Conservation (phyloP, 1,140 invertebrate genomes). For the Camponotus pennsylvanicus region DNA sequence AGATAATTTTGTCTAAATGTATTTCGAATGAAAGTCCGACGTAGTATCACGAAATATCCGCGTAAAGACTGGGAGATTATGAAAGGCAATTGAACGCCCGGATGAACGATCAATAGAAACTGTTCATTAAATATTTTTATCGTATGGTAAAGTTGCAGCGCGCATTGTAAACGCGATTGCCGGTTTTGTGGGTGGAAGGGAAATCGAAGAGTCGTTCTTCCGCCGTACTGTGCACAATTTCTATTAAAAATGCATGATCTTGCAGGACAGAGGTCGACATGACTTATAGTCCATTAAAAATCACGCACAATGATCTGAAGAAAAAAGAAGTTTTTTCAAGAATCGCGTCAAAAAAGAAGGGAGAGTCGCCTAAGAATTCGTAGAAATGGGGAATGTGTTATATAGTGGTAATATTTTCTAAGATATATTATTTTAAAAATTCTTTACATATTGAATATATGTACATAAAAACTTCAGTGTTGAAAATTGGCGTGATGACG, state of each 20-base stretch:
- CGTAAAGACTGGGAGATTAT: background rate
- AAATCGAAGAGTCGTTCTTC: conserved; percentile 39
- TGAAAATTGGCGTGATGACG: background rate
- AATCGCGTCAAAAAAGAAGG: background rate
- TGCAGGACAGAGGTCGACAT: conserved; percentile 16
- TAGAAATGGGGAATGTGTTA: background rate
- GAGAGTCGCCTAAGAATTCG: background rate
- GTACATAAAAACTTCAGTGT: no score
- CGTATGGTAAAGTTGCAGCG: background rate
- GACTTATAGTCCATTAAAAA: conserved; percentile 23
- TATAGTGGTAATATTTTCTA: background rate
- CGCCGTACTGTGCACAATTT: conserved; percentile 35
- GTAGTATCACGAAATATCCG: conserved; percentile 14
- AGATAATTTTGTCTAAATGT: background rate
- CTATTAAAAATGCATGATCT: conserved; percentile 16
- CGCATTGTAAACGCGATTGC: background rate
- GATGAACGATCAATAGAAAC: conserved; percentile 5
- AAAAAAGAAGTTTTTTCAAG: conserved; percentile 22
- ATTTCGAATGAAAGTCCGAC: background rate
- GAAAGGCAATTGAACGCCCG: background rate
- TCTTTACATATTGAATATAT: background rate
- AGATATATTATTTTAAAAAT: background rate
- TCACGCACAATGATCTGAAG: conserved; percentile 26
- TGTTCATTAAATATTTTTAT: conserved; percentile 50
- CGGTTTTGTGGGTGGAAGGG: conserved; percentile 45